Evolutionary conservation across 2,888 invertebrate species (phyloP).

Genomic region (Zeuzera pyrina): DNA sequence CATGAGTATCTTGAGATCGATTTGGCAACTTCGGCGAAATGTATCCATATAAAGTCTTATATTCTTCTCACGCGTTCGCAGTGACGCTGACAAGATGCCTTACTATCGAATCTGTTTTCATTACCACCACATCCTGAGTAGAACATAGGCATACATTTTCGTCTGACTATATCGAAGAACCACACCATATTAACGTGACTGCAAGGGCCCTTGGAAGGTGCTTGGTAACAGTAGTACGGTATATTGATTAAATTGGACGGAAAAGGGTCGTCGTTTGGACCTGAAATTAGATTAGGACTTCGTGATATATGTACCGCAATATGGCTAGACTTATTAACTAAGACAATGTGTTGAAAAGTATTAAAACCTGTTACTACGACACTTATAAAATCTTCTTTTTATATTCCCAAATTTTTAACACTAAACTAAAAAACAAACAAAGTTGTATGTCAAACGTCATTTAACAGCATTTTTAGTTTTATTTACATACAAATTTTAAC

Average conservation of each 20-base stretch:
- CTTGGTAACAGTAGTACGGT: constrained; percentile 60
- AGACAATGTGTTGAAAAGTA: too few relatives aligned
- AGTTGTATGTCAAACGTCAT: too few relatives aligned
- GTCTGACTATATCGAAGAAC: constrained; percentile 51
- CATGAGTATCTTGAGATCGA: too few relatives aligned
- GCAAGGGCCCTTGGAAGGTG: constrained; percentile 49
- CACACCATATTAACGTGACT: constrained; percentile 32
- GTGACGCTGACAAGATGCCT: constrained; percentile 31
- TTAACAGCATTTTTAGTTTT: too few relatives aligned
- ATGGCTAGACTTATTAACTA: too few relatives aligned
- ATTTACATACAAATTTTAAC: too few relatives aligned
- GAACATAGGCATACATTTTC: constrained; percentile 52
- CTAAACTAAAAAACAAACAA: too few relatives aligned
- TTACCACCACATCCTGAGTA: constrained; percentile 64
- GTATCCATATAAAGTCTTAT: constrained; percentile 22
- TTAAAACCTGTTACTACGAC: too few relatives aligned
- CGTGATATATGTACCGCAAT: too few relatives aligned
- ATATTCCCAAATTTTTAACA: too few relatives aligned
- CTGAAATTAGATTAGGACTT: constrained; percentile 38
- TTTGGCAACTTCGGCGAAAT: too few relatives aligned
- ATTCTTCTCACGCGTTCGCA: constrained; percentile 30
- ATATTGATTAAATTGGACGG: constrained; percentile 45
- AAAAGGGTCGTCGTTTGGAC: constrained; percentile 45
- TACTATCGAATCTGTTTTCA: constrained; percentile 42
- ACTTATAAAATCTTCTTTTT: too few relatives aligned